phyloP scores from a whole-genome alignment of 2,113 vertebrate genomes.

The human (Homo sapiens) region GRCh38 chr1:79313001-79313500 shows the following conservation, averaged over 20 bases:
- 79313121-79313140: background rate
- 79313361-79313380: background rate
- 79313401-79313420: slow-evolving; percentile 6
- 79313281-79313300: background rate
- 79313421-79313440: background rate
- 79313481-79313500: slow-evolving; percentile 70
- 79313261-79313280: background rate
- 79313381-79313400: background rate
- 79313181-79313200: background rate
- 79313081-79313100: background rate
- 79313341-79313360: background rate
- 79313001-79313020: background rate
- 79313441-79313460: slow-evolving; percentile 62
- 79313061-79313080: too few species aligned
- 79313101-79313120: background rate
- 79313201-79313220: background rate
- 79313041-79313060: background rate
- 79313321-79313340: background rate
- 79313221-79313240: background rate
- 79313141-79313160: background rate
- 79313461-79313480: slow-evolving; percentile 36
- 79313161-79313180: background rate
- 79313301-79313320: background rate
- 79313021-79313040: background rate
- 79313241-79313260: background rate